Evolutionary conservation across 2,888 invertebrate species (phyloP).

Genomic region (Ochropleura plecta): DNA sequence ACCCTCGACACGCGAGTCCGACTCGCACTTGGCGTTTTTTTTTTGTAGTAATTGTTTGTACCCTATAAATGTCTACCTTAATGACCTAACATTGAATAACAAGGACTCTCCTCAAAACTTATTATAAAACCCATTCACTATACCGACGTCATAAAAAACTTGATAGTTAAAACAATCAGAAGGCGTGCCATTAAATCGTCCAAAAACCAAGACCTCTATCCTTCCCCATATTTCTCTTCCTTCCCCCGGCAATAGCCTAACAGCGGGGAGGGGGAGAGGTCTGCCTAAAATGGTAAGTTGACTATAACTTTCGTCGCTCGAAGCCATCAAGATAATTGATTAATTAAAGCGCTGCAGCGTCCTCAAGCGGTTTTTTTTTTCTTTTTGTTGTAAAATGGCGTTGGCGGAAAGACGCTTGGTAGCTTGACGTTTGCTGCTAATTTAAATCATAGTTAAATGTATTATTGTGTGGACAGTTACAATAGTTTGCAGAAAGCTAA

Average conservation of each 20-base stretch:
- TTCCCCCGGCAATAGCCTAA: constrained; percentile 1
- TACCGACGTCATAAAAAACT: constrained; percentile 58
- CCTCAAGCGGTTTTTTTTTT: constrained; percentile 63
- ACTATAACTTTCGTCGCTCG: constrained; percentile 73
- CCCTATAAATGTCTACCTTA: background rate
- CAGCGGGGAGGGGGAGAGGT: constrained; percentile 24
- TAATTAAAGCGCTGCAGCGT: constrained; percentile 78
- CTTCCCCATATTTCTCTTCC: constrained; percentile 13
- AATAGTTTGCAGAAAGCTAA: background rate
- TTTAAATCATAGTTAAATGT: constrained; percentile 30
- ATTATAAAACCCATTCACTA: constrained; percentile 51
- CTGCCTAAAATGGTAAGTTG: constrained; percentile 55
- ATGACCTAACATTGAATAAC: background rate
- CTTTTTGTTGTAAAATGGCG: constrained; percentile 53
- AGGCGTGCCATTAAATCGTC: constrained; percentile 71
- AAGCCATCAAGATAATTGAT: constrained; percentile 79
- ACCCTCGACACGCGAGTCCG: too few relatives aligned
- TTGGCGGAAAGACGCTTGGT: constrained; percentile 43
- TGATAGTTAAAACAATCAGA: constrained; percentile 75
- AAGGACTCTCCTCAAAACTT: constrained; percentile 4
- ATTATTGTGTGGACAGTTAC: background rate
- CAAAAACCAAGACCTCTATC: constrained; percentile 63
- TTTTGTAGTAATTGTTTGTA: too few relatives aligned
- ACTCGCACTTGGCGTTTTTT: too few relatives aligned
- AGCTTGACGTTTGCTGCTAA: constrained; percentile 40